These are phyloP conservation scores for Leptodirus hochenwartii DNA, from an alignment of 2,888 invertebrate genomes.

Conservation along the genomic window DNA sequence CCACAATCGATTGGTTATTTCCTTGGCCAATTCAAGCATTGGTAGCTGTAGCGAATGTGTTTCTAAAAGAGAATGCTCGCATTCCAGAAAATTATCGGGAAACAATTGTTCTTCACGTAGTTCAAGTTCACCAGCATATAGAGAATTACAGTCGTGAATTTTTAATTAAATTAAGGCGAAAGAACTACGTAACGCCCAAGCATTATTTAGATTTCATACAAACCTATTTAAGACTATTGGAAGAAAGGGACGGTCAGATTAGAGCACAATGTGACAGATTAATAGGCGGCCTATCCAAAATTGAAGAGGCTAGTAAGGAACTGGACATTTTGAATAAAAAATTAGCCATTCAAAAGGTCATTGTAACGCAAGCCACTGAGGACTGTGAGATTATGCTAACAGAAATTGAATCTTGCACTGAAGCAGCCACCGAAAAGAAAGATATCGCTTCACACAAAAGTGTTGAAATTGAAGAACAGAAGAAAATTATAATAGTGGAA, in stretches of 20 bases:
- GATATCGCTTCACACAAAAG: constrained; percentile 62
- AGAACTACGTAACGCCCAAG: constrained; percentile 81
- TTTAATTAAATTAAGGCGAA: constrained; percentile 49
- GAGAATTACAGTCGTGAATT: constrained; percentile 56
- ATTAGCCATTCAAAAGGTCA: constrained; percentile 60
- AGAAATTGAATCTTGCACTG: constrained; percentile 56
- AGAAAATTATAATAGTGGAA: constrained; percentile 58
- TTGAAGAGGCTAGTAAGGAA: constrained; percentile 72
- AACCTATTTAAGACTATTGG: constrained; percentile 56
- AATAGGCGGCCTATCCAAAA: constrained; percentile 56
- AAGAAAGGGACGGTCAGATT: constrained; percentile 46
- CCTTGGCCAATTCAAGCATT: constrained; percentile 86
- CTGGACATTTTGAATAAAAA: constrained; percentile 62
- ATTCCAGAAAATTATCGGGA: constrained; percentile 30
- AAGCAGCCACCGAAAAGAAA: constrained; percentile 59
- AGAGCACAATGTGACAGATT: constrained; percentile 48
- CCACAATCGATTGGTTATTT: constrained; percentile 87
- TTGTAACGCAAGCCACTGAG: constrained; percentile 58
- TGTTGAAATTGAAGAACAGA: constrained; percentile 65
- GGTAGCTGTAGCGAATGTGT: constrained; percentile 71
- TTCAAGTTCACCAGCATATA: constrained; percentile 66
- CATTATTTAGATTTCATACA: constrained; percentile 79
- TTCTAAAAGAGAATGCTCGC: constrained; percentile 44
- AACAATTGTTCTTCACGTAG: constrained; percentile 64
- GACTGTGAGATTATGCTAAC: constrained; percentile 62